Percentiles rank a stretch among this genome's conserved stretches.
These are phyloP conservation scores for Alexandromys fortis DNA, from an alignment of 2,113 vertebrate species.

Conservation along the genomic window DNA sequence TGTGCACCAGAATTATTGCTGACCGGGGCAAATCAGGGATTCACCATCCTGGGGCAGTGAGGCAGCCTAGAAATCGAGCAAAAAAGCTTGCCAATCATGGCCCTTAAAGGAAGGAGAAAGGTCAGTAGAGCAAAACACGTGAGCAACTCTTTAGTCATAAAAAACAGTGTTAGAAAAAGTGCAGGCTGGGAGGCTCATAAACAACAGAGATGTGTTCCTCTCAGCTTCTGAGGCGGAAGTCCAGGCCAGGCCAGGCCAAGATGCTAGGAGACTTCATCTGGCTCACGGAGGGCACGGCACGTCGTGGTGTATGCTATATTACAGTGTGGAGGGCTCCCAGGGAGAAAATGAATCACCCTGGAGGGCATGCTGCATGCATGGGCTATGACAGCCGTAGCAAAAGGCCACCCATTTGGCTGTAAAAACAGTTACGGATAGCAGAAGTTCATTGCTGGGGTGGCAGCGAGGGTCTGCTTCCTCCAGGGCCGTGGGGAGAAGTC, in stretches of 20 bases:
- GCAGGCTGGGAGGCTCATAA: background rate
- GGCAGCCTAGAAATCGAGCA: background rate
- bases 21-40: background rate
- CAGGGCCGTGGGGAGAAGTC: background rate
- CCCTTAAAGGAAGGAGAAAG: background rate
- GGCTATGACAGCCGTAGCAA: accelerated
- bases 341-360: background rate
- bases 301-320: background rate
- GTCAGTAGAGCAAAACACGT: background rate
- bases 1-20: background rate
- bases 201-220: background rate
- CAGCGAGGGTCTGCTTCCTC: background rate
- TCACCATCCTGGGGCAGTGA: background rate
- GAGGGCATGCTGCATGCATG: background rate
- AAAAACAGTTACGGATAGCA: background rate
- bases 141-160: background rate
- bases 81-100: background rate
- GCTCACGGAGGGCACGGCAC: background rate
- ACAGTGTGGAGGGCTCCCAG: background rate
- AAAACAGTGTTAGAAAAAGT: background rate
- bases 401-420: background rate
- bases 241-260: background rate
- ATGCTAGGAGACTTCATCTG: background rate
- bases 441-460: background rate
- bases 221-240: background rate